Evolutionary conservation across 2,888 invertebrate genomes (phyloP).

Genomic region (Amorpha juglandis): DNA sequence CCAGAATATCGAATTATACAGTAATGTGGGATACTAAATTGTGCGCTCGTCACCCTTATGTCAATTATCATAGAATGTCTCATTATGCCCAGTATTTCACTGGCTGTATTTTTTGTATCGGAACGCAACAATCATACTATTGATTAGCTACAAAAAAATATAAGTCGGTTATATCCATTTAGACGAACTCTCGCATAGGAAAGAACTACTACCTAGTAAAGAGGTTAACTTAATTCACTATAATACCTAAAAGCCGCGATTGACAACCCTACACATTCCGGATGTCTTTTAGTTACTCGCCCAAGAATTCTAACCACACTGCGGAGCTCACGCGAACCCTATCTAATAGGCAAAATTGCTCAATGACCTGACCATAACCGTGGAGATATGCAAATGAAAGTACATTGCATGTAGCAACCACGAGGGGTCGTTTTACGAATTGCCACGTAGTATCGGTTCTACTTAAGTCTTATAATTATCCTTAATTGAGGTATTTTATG

Average conservation of each 20-base stretch:
- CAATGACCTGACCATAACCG: slow-evolving; percentile 62
- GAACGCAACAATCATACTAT: too few relatives aligned
- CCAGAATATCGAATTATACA: too few relatives aligned
- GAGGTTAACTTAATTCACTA: background rate
- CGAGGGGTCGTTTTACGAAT: slow-evolving; percentile 43
- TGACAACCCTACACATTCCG: slow-evolving; percentile 2
- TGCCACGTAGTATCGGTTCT: slow-evolving; percentile 32
- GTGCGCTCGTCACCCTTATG: too few relatives aligned
- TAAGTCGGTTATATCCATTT: too few relatives aligned
- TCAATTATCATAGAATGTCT: too few relatives aligned
- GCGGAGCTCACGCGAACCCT: slow-evolving; percentile 41
- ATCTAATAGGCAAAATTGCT: slow-evolving; percentile 51
- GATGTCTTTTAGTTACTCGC: slow-evolving; percentile 15
- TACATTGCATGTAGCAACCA: slow-evolving; percentile 56
- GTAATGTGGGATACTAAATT: too few relatives aligned
- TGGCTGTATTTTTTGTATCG: too few relatives aligned
- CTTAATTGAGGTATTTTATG: background rate
- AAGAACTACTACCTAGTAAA: too few relatives aligned
- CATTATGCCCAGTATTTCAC: too few relatives aligned
- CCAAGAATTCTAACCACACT: slow-evolving; percentile 28
- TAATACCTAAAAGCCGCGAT: background rate
- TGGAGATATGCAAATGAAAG: slow-evolving; percentile 59
- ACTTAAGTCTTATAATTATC: slow-evolving; percentile 9
- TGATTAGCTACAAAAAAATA: too few relatives aligned
- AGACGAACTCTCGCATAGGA: background rate